phyloP scores from a whole-genome alignment of 2,113 vertebrate genomes.

The Etheostoma spectabile region DNA sequence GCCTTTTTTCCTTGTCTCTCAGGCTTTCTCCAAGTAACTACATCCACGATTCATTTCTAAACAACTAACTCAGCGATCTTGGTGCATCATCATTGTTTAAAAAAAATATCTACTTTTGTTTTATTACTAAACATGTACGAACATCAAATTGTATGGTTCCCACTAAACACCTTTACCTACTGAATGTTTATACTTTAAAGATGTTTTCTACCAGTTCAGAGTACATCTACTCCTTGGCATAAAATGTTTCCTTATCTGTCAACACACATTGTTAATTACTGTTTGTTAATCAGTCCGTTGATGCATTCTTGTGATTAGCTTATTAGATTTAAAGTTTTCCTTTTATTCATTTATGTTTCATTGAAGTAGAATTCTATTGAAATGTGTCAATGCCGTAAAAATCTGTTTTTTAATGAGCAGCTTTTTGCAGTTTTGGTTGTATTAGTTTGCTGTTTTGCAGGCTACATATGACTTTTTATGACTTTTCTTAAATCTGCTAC shows the following conservation, averaged over 20 bases:
- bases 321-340: background rate
- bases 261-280: background rate
- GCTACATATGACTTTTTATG: background rate
- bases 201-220: background rate
- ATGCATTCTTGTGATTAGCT: background rate
- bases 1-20: background rate
- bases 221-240: background rate
- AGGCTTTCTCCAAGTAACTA: background rate
- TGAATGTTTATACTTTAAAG: background rate
- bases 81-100: background rate
- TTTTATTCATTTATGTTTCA: background rate
- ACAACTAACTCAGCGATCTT: background rate
- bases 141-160: background rate
- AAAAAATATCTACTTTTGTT: background rate
- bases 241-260: background rate
- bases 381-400: background rate
- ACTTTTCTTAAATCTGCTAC: background rate
- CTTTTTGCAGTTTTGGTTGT: background rate
- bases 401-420: background rate
- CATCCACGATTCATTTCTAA: background rate
- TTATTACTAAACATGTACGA: background rate
- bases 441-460: background rate
- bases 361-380: background rate
- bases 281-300: background rate
- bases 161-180: background rate